A percentile compares a stretch with the other conserved stretches of the same genome.
Conservation (phyloP, 2,797 vertebrate genomes). For the Chloroceryle amazona region DNA sequence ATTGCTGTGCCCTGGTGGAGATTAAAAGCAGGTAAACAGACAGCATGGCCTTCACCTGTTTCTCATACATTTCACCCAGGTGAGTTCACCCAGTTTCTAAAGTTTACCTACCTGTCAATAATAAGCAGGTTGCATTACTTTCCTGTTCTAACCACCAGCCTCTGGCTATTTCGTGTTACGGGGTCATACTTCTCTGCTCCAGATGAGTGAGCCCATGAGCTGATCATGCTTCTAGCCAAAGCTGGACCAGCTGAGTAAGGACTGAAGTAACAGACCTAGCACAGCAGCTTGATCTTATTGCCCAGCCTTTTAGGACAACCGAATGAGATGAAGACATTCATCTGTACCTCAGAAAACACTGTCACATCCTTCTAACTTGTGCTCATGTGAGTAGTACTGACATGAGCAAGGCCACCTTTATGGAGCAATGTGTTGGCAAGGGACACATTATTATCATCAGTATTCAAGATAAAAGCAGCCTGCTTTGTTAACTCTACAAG, state of each 20-base stretch:
- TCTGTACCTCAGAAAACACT: neutral
- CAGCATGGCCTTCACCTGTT: neutral
- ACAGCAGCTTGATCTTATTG: neutral
- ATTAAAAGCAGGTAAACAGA: constrained; percentile 22
- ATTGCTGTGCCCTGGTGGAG: neutral
- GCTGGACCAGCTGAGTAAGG: neutral
- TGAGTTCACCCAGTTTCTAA: neutral
- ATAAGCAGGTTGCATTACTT: neutral
- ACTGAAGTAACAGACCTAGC: neutral
- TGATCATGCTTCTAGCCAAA: neutral
- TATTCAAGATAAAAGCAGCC: neutral
- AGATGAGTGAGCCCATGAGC: fast-evolving
- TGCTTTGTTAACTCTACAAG: neutral
- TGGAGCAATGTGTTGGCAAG: neutral
- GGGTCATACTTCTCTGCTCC: neutral
- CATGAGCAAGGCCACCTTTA: neutral
- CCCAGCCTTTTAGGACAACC: neutral
- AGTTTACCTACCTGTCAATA: constrained; percentile 18
- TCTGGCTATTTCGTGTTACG: neutral
- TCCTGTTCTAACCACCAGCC: neutral
- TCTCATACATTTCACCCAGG: neutral
- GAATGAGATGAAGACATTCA: neutral
- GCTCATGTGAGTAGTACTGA: neutral
- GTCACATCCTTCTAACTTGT: neutral
- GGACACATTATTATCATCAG: neutral